Percentiles rank a stretch among this genome's conserved stretches.
These are phyloP conservation scores for Sylvietta virens DNA, from an alignment of 2,113 vertebrate genomes.

Conservation along the genomic window DNA sequence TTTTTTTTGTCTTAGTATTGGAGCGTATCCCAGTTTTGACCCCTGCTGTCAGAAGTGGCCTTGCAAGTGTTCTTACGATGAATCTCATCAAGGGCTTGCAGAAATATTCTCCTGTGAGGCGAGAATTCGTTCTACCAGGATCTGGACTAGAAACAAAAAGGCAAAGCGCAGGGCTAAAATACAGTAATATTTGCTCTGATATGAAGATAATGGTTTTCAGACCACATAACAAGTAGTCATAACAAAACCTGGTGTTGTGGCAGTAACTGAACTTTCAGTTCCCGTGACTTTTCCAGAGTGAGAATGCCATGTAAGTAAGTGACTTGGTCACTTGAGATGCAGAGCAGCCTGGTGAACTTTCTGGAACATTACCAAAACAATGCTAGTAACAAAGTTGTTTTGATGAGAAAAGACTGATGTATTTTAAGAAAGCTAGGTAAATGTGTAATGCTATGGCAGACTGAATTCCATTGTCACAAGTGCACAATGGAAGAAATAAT, in stretches of 20 bases:
- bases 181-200: not conserved
- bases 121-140: not conserved
- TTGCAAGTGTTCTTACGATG: not conserved
- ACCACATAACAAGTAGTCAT: not conserved
- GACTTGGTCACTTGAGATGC: not conserved
- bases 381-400: not conserved
- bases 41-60: not conserved
- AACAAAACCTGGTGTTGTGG: not conserved
- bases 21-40: not conserved
- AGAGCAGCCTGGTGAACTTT: not conserved
- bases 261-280: not conserved
- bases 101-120: not conserved
- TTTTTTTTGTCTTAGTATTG: not conserved
- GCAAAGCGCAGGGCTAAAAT: not conserved
- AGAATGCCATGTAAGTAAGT: not conserved
- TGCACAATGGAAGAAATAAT: not conserved
- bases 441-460: not conserved
- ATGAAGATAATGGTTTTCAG: not conserved
- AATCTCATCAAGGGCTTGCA: not conserved
- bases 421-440: not conserved
- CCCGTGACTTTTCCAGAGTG: not conserved
- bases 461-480: not conserved
- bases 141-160: not conserved
- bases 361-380: not conserved
- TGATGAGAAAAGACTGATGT: not conserved